Base-by-base conservation (phyloP, 2,888 invertebrate species). In the Parnassius glacialis region DNA sequence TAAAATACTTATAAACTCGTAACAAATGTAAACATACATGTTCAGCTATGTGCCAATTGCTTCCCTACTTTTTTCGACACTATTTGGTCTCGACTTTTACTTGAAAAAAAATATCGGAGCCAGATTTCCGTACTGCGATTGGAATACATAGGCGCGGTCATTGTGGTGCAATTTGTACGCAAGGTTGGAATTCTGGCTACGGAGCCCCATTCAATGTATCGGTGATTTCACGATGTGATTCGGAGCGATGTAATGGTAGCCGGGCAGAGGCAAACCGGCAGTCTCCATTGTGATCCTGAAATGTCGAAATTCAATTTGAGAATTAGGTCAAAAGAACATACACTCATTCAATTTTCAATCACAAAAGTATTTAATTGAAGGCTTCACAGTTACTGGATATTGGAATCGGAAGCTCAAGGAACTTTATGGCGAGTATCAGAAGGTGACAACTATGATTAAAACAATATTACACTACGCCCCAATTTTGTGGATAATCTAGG, bases 271-370 rank as follows among this genome's bases (percentile, higher is more conserved):
- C 92, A 97, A 93, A 68, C 97, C 97, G 74, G 97, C 96, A 62
- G 97, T 97, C 93, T 97, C 97, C 96, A 97, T 96, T 66, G 97
- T 96, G 96, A 97, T 97, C 94, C 97, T 97, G 94, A 67, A 94
- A 94, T 87, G 74, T 70, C 64, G 43, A 58, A 48, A 55, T 44
- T 25, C 47, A 44, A 45, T 13, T 20, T 61, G 9, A 56, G 44
- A 56, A 57, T 16, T 42, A 41, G 13, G 41, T 41, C 16, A 42
- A 10, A 45, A 47, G 34, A 9, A 54, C 34, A 51, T 16, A 13
- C 7, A 50, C 10, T 61, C 25, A 42, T 42, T 43, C 9, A 16
- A 52, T 50, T 50, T 57, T 10, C 16, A 11, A 16, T 57, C 13
- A 42, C 12, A 48, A 42, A 55, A 43, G 2, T 13, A 9, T 13